phyloP scores from a whole-genome alignment of 2,797 vertebrate genomes.

The Syngnathus acus region DNA sequence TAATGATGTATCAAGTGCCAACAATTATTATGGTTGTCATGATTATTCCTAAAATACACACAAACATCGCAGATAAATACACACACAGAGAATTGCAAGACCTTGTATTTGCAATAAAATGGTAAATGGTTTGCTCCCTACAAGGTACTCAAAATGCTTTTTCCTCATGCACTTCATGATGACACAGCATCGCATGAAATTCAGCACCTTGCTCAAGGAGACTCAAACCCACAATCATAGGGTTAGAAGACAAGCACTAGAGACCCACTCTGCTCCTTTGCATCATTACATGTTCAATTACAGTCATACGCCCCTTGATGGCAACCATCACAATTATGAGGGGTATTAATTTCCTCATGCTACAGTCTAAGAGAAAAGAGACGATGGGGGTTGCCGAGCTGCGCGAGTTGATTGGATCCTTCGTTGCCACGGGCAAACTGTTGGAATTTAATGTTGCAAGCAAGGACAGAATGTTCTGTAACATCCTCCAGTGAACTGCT shows the following conservation, averaged over 20 bases:
- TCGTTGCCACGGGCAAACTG: conserved; percentile 27
- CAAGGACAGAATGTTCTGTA: conserved; percentile 30
- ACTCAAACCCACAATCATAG: not conserved
- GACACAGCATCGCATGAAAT: not conserved
- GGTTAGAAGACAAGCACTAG: conserved; percentile 12
- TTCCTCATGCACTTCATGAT: not conserved
- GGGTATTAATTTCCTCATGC: conserved; percentile 45
- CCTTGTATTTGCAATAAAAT: not conserved
- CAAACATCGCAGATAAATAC: too few relatives aligned
- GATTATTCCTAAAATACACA: too few relatives aligned
- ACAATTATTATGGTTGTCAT: too few relatives aligned
- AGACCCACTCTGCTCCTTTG: conserved; percentile 24
- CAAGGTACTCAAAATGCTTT: not conserved
- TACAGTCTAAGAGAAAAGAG: conserved; percentile 30
- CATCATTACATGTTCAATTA: conserved; percentile 53
- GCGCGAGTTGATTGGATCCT: conserved; percentile 47
- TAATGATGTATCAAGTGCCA: too few relatives aligned
- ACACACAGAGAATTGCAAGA: too few relatives aligned
- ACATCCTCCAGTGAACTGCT: not conserved
- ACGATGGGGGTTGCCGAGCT: conserved; percentile 31
- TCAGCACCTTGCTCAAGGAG: too few relatives aligned
- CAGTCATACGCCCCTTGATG: conserved; percentile 26
- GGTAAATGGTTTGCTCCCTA: not conserved
- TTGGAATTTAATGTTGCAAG: conserved; percentile 47
- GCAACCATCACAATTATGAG: conserved; percentile 53